Evolutionary conservation across 2,888 invertebrate species (phyloP).

Genomic region (Amphipoea oculea): DNA sequence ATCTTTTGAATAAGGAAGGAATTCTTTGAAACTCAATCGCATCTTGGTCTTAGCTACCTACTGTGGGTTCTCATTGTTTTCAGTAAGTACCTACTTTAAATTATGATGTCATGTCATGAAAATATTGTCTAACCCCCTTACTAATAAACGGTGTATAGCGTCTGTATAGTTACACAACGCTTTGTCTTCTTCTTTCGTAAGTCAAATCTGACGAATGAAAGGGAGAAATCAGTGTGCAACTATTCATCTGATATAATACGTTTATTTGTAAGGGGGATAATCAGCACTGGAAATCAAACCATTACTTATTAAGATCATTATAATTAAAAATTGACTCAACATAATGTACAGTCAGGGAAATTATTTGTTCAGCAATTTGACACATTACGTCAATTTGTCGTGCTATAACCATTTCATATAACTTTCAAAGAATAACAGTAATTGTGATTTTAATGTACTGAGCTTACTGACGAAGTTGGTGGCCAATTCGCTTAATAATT

Average conservation of each 20-base stretch:
- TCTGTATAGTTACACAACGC: too few relatives aligned
- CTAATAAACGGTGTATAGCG: too few relatives aligned
- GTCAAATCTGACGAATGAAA: too few relatives aligned
- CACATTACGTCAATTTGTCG: background rate
- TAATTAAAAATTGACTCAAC: background rate
- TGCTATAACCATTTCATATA: too few relatives aligned
- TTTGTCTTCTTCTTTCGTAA: too few relatives aligned
- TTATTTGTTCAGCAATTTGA: background rate
- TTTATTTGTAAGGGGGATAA: too few relatives aligned
- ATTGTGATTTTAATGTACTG: too few relatives aligned
- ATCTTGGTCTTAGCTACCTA: background rate
- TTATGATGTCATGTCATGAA: background rate
- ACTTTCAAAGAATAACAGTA: background rate
- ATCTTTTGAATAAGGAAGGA: background rate
- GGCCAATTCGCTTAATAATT: background rate
- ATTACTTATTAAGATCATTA: background rate
- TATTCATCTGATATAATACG: too few relatives aligned
- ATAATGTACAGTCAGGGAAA: background rate
- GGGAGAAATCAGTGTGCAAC: too few relatives aligned
- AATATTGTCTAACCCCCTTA: too few relatives aligned
- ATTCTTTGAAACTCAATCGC: background rate
- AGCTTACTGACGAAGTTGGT: background rate
- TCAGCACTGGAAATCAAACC: background rate
- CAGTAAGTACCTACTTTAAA: background rate
- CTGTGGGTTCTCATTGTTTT: background rate